These are phyloP conservation scores for Cryptomyrus ogoouensis DNA, from an alignment of 2,113 vertebrate genomes.

Conservation along the genomic window DNA sequence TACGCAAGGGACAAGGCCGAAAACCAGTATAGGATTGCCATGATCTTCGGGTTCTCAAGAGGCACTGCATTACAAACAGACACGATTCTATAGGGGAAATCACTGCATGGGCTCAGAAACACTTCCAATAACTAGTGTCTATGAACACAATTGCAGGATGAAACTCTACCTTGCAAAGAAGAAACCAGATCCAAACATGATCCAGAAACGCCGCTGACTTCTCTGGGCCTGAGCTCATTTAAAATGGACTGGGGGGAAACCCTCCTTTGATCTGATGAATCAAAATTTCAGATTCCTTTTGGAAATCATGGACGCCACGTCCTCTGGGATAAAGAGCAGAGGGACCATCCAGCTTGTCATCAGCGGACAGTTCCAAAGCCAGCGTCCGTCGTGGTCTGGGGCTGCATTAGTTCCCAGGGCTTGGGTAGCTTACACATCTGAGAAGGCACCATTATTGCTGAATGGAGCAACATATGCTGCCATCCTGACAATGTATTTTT, in stretches of 20 bases:
- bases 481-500: too few species aligned
- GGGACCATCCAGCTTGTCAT: neutral
- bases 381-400: neutral
- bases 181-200: neutral
- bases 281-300: neutral
- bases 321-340: neutral
- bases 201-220: neutral
- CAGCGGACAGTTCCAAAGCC: neutral
- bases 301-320: neutral
- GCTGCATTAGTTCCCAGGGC: neutral
- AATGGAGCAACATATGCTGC: neutral
- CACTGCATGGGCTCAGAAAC: neutral
- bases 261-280: neutral
- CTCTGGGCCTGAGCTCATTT: neutral
- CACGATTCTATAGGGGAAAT: neutral
- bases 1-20: neutral
- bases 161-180: too few species aligned
- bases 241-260: neutral
- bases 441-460: neutral
- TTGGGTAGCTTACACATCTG: neutral
- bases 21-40: neutral
- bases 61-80: neutral
- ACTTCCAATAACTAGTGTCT: neutral
- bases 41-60: neutral
- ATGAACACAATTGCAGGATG: neutral